Base-by-base conservation (phyloP, 2,888 invertebrate genomes). In the Hypsopygia costalis region DNA sequence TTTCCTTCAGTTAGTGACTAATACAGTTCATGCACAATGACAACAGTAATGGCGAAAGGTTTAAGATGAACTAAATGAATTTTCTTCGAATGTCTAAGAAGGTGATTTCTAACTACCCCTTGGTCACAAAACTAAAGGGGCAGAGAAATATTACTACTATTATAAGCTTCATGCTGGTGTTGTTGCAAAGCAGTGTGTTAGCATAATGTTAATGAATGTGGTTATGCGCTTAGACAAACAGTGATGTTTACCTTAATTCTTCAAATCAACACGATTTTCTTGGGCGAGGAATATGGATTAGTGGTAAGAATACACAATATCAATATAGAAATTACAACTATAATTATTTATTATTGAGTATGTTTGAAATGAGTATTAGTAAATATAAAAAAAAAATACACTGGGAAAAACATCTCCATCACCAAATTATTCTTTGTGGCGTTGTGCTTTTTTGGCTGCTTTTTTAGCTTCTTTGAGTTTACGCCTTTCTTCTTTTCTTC, bases 401-500 rank as follows among this genome's bases (percentile, higher is more conserved):
- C 30, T 30, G n/a, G 10, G 16, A 3, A 25, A 9, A 30, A 32
- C 27, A 25, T 29, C 21, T 47, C 47, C 47, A 34, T 28, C 42
- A 47, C 42, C 54, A 49, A 21, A 52, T 36, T 34, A 8, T 50
- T 29, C 46, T 40, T 42, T 44, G 41, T 4, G 42, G 42, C 42
- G 50, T 52, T 49, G 49, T 9, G 44, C 41, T 32, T 56, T 67
- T 57, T 56, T 68, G 16, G 53, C 21, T 10, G 39, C 39, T 16
- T 39, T 39, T 39, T 39, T 39, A 28, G 39, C 39, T 33, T 60
- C 58, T 50, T 67, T 78, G 34, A 53, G 52, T 49, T 41, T 67
- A 44, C 55, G 63, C 40, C 63, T 72, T 49, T 79, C 75, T 62
- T 74, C 74, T 52, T 65, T 77, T 41, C 66, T 68, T 45, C 51